Evolutionary conservation across 2,113 vertebrate genomes (phyloP).

Genomic region (Lota lota): DNA sequence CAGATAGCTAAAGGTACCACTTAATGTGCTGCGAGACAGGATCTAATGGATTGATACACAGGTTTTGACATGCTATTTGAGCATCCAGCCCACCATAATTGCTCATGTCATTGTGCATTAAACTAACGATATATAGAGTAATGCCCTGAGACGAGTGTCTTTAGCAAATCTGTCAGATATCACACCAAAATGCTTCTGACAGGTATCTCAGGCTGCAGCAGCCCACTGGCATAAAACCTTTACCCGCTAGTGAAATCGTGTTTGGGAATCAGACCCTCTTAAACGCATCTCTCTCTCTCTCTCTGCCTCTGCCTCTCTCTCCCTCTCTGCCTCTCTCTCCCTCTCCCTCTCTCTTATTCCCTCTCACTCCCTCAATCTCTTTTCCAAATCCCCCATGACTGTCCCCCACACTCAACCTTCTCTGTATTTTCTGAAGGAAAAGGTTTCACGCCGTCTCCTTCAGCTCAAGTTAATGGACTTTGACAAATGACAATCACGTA

Average conservation of each 20-base stretch:
- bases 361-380: background rate
- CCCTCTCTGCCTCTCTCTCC: background rate
- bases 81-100: constrained; percentile 89
- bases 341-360: background rate
- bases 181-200: constrained; percentile 80
- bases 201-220: constrained; percentile 69
- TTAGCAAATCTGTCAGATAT: constrained; percentile 88
- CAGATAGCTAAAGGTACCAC: constrained; percentile 80
- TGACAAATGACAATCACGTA: too few relatives aligned
- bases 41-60: constrained; percentile 89
- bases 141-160: constrained; percentile 88
- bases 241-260: constrained; percentile 37
- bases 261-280: constrained; percentile 45
- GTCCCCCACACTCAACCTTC: background rate
- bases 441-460: background rate
- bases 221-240: constrained; percentile 51
- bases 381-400: background rate
- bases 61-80: constrained; percentile 93
- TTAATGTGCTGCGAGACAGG: constrained; percentile 82
- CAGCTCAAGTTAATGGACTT: too few relatives aligned
- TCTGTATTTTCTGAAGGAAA: background rate
- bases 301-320: background rate
- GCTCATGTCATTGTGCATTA: constrained; percentile 91
- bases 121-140: constrained; percentile 86
- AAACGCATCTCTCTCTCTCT: constrained; percentile 36